Evolutionary conservation across 2,888 invertebrate species (phyloP).

Genomic region (Harpagoxenus sublaevis): DNA sequence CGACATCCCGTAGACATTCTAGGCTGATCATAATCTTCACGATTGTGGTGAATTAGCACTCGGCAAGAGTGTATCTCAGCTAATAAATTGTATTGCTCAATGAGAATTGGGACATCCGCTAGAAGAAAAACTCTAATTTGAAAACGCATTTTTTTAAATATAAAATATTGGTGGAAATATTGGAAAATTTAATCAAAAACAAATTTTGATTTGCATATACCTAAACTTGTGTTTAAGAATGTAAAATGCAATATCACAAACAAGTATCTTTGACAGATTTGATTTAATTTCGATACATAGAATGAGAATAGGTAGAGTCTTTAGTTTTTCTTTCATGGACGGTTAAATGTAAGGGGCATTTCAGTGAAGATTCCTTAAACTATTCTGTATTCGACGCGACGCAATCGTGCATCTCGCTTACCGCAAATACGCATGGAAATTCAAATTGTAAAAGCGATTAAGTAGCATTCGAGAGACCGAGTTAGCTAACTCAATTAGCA

Average conservation of each 20-base stretch:
- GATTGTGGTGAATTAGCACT: conserved; percentile 15
- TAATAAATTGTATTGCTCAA: not conserved
- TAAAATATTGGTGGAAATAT: not conserved
- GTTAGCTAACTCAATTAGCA: conserved; percentile 51
- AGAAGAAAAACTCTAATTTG: not conserved
- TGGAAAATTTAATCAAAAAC: not conserved
- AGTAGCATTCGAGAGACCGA: conserved; percentile 47
- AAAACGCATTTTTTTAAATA: not conserved
- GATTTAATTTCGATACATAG: not conserved
- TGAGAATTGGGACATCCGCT: not conserved
- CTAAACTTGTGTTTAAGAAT: not conserved
- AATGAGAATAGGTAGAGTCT: not conserved
- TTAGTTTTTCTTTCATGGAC: not conserved
- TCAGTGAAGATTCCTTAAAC: conserved; percentile 4
- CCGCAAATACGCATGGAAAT: conserved; percentile 41
- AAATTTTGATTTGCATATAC: not conserved
- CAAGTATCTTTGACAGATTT: not conserved
- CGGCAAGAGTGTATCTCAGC: not conserved
- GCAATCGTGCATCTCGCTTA: conserved; percentile 45
- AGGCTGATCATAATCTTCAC: conserved; percentile 16
- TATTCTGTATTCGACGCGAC: conserved; percentile 9
- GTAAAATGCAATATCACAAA: not conserved
- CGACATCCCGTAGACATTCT: not conserved
- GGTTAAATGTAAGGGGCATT: not conserved
- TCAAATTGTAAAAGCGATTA: conserved; percentile 46